Evolutionary conservation across 64 coral and sea anemone genomes (phyloP), one percentile per base, ranked within the genome.

Genomic region (Dendronephthya gigantea): DNA sequence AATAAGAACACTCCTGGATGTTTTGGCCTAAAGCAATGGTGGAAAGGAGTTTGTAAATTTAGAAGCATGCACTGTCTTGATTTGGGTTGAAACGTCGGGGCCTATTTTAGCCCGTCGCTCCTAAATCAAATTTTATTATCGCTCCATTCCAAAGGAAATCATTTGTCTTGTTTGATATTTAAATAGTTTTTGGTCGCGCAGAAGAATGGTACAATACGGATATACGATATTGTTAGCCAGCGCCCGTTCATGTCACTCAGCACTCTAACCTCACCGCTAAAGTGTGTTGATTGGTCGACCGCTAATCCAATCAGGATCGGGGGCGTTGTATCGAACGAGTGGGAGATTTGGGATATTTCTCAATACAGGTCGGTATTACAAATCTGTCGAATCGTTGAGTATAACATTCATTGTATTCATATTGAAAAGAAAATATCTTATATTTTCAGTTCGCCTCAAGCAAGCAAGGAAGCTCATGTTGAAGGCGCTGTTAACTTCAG

Each of bases 281-380:
- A 93, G 56, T 88, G 82, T 89, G 95, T 91, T 10, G 92, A 98
- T 68, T 98, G 95, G 95, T 93, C 86, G 51, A 69, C 75, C 9
- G 87, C 82, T 35, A 92, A 93, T 85, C 35, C 89, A 56, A 56
- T 98, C 15, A 91, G 84, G 58, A 87, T 98, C 84, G 95, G 95
- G 12, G 89, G 86, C 9, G 95, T 98, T 31, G 91, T 89, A 39
- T 82, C 84, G 27, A 92, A 93, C 88, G 95, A 98, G 65, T 93
- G 95, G 92, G 83, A 90, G 16, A 83, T 98, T 14, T 98, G 95
- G 95, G 95, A 98, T 55, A 93, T 92, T 65, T 93, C 95, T 39
- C 91, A 90, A 52, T 98, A 92, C 81, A 98, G 95, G 95, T 97
- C n/a, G n/a, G n/a, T n/a, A n/a, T n/a, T n/a, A n/a, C n/a, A n/a